Conservation (phyloP, 2,113 vertebrate genomes). For the Ellobius talpinus region DNA sequence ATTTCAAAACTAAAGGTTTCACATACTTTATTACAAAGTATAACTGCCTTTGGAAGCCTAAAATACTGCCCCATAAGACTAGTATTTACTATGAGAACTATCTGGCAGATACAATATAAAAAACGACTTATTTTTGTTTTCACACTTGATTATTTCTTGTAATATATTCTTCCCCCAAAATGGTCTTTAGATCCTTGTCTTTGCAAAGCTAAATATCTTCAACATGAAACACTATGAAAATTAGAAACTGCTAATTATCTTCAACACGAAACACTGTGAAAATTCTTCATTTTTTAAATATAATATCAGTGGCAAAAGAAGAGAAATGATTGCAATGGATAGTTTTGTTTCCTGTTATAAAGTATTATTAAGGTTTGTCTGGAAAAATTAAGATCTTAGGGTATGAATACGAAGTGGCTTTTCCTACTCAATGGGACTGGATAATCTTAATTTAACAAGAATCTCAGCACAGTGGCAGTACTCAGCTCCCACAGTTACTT, state of each 20-base stretch:
- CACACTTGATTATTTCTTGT: neutral
- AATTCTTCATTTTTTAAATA: neutral
- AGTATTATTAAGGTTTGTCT: slow-evolving; percentile 48
- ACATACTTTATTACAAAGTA: neutral
- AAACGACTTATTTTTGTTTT: neutral
- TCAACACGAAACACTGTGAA: neutral
- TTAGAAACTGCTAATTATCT: neutral
- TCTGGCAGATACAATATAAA: slow-evolving; percentile 19
- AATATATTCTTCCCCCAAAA: neutral
- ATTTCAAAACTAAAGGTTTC: slow-evolving; percentile 52
- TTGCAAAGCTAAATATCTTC: slow-evolving; percentile 13
- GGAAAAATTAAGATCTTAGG: slow-evolving; percentile 74
- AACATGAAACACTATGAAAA: slow-evolving; percentile 6
- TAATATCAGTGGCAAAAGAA: neutral
- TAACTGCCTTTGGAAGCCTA: slow-evolving; percentile 5
- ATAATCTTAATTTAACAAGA: slow-evolving; percentile 77
- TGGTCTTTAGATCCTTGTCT: neutral
- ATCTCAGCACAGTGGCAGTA: slow-evolving; percentile 45
- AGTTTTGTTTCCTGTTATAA: slow-evolving; percentile 22
- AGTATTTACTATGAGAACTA: neutral
- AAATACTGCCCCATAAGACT: slow-evolving; percentile 1
- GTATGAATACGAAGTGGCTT: slow-evolving; percentile 66
- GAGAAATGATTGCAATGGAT: neutral
- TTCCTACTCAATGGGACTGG: slow-evolving; percentile 36
- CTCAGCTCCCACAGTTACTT: slow-evolving; percentile 9